Conservation (phyloP, 2,888 invertebrate species). For the Xestia c-nigrum region DNA sequence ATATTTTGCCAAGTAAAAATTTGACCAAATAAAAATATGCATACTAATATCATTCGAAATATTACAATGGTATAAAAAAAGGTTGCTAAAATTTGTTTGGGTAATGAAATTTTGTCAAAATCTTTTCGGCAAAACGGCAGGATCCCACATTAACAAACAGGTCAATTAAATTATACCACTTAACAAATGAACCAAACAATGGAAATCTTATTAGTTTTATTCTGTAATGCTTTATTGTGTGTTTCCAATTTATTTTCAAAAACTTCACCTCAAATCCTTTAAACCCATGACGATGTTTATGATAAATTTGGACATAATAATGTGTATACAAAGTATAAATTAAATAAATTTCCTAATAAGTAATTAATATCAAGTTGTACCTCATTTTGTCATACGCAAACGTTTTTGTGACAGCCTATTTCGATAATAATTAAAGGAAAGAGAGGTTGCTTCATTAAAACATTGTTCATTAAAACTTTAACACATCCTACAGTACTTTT, state of each 20-base stretch:
- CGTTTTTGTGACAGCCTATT: conserved; percentile 23
- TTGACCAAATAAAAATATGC: no score
- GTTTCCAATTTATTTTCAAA: neutral
- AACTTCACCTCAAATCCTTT: neutral
- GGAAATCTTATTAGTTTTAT: neutral
- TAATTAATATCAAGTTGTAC: conserved; percentile 15
- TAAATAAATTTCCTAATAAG: neutral
- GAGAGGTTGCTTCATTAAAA: conserved; percentile 6
- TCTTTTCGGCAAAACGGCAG: no score
- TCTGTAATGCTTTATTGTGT: neutral
- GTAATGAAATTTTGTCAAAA: no score
- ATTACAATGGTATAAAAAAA: no score
- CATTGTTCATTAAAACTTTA: conserved; percentile 44
- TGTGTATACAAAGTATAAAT: neutral
- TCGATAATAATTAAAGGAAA: conserved; percentile 5
- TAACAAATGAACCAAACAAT: neutral
- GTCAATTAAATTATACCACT: neutral
- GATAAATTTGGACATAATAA: neutral
- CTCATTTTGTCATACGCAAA: conserved; percentile 13
- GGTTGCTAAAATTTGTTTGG: no score
- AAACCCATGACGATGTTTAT: neutral
- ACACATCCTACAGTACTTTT: neutral
- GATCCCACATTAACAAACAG: no score
- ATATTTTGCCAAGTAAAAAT: no score
- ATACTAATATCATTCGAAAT: no score